phyloP scores from a whole-genome alignment of 1,140 invertebrate species.

The Bactericera cockerelli region DNA sequence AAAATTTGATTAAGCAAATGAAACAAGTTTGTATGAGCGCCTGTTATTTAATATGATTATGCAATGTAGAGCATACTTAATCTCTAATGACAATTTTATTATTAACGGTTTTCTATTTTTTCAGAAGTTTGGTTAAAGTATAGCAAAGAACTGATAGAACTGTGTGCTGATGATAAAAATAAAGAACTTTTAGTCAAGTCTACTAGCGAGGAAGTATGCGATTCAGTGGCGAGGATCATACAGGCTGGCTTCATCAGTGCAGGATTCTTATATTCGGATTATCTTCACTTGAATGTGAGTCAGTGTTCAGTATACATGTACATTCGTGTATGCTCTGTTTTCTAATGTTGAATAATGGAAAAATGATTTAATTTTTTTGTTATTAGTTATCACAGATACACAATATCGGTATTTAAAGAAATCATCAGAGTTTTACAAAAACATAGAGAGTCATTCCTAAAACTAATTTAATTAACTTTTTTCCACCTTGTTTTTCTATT shows the following conservation, averaged over 20 bases:
- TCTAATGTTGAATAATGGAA: too few species aligned
- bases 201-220: background rate
- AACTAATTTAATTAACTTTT: too few species aligned
- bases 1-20: background rate
- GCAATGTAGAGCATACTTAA: background rate
- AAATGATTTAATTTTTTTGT: too few species aligned
- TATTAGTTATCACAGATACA: too few species aligned
- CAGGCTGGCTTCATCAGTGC: background rate
- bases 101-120: background rate
- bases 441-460: too few species aligned
- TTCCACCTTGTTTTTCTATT: too few species aligned
- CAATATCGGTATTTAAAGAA: too few species aligned
- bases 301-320: too few species aligned
- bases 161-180: background rate
- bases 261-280: background rate
- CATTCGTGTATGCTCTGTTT: too few species aligned
- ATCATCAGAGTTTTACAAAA: too few species aligned
- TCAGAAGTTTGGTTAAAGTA: background rate
- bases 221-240: background rate
- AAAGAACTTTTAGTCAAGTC: background rate
- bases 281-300: background rate
- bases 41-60: background rate
- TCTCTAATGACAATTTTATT: background rate
- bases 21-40: background rate
- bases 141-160: background rate